phyloP scores from a whole-genome alignment of 2,113 vertebrate genomes.

The Cryptomyrus ogoouensis region DNA sequence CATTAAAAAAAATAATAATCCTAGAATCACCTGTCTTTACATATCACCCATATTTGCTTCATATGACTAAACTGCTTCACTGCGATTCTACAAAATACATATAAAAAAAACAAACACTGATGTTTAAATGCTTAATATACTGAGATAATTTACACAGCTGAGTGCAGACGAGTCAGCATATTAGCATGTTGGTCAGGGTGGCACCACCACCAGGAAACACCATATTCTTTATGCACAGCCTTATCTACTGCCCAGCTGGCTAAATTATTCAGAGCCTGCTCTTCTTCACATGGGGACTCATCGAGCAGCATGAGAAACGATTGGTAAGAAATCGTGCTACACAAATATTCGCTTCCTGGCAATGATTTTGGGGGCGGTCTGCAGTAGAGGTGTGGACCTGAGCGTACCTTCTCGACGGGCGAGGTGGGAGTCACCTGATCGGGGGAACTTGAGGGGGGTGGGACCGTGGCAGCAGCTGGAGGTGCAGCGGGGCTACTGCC shows the following conservation, averaged over 20 bases:
- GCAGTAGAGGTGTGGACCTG: neutral
- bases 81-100: neutral
- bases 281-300: neutral
- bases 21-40: neutral
- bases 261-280: constrained; percentile 1
- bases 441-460: constrained; percentile 66
- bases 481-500: constrained; percentile 61
- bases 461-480: constrained; percentile 55
- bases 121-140: neutral
- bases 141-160: neutral
- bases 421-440: constrained; percentile 82
- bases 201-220: neutral
- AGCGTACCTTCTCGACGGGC: constrained; percentile 86
- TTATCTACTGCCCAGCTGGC: neutral
- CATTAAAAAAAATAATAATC: too few species aligned
- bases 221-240: neutral
- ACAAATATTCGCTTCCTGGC: neutral
- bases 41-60: neutral
- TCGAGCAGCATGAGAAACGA: neutral
- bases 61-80: neutral
- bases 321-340: neutral
- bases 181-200: neutral
- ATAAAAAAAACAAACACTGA: neutral
- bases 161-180: neutral
- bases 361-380: neutral